Base-by-base conservation (phyloP, 1,140 invertebrate species). In the Ladona fulva region DNA sequence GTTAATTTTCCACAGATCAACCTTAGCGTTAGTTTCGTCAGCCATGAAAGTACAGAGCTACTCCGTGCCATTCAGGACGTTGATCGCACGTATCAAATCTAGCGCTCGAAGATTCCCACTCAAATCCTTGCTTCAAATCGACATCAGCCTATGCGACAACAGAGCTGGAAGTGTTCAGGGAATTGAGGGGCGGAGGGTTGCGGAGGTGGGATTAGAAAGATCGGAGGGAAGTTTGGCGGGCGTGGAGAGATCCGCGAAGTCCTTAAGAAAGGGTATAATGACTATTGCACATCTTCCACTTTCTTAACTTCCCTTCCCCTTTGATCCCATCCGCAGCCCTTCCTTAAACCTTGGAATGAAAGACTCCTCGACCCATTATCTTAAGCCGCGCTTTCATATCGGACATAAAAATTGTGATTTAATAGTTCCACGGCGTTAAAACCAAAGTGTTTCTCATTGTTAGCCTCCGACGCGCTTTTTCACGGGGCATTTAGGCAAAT, bases 251-350 rank as follows among this genome's bases (percentile, higher is more conserved):
- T n/a, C n/a, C n/a, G n/a, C 10, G 44, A 52, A 52, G 44, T 66
- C 52, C 52, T 66, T 66, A 66, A 52, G 3, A 16, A 22, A 16
- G 52, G 52, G 52, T 66, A 66, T 66, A 66, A 66, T 66, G 52
- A 66, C 52, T 66, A 66, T 66, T 66, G 52, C 52, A 19, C 52
- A 66, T 66, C 52, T 66, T 66, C 52, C 52, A 66, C 52, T 66
- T 66, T 66, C 52, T 66, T 66, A 66, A 66, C 5, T 66, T 66
- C 52, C n/a, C 19, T 52, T 52, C 44, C 52, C 52, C n/a, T 66
- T 66, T 66, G 52, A 66, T 66, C 52, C 52, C 52, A 16, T 66
- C 52, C 52, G 52, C 12, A 66, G 14, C 52, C 52, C 52, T 66
- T 12, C 3, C 52, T 66, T 16, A 66, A 66, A 66, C 1, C 52